These are phyloP conservation scores for Danio choprae DNA, from an alignment of 2,797 vertebrate species.

Conservation along the genomic window DNA sequence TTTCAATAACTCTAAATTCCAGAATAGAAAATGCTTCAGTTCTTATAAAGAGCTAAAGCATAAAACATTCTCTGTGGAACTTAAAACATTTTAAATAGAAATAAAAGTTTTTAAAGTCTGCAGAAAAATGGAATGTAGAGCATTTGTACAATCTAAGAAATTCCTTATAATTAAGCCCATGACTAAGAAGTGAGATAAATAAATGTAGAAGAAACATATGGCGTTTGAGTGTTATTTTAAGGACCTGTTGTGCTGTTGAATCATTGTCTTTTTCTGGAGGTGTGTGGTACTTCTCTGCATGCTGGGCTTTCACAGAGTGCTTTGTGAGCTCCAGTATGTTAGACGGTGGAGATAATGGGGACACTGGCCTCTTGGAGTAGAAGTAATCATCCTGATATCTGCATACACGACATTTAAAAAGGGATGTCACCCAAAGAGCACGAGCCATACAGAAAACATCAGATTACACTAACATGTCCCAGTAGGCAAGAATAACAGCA, in stretches of 20 bases:
- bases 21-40: neutral
- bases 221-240: neutral
- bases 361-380: constrained; percentile 87
- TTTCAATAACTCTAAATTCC: neutral
- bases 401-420: constrained; percentile 33
- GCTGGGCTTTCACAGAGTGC: constrained; percentile 78
- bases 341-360: constrained; percentile 85
- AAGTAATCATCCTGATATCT: constrained; percentile 81
- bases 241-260: constrained; percentile 73
- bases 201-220: neutral
- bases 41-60: neutral
- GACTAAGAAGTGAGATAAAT: neutral
- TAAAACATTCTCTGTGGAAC: neutral
- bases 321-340: constrained; percentile 82
- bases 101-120: neutral
- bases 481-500: constrained; percentile 5
- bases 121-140: neutral
- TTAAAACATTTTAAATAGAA: neutral
- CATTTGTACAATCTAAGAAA: neutral
- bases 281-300: constrained; percentile 77
- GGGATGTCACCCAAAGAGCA: neutral
- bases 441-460: neutral
- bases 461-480: neutral
- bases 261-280: constrained; percentile 81
- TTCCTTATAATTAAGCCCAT: neutral